Base-by-base conservation (phyloP, 2,888 invertebrate genomes). In the Drosophila helvetica region DNA sequence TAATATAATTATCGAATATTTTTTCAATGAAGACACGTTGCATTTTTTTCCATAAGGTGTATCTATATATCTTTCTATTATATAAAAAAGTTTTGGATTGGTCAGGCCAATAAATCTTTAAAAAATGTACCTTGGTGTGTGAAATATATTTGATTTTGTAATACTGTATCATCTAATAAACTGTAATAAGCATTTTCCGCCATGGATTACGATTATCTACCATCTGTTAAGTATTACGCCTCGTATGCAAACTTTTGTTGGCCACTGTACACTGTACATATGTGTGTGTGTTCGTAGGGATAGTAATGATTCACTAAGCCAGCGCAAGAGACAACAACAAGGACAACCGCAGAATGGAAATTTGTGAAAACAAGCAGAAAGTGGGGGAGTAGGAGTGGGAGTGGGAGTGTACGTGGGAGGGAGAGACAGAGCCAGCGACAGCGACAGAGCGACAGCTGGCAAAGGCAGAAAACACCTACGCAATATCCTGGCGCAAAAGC, bases 401-500 rank as follows among this genome's bases (percentile, higher is more conserved):
- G 12, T 17, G 48, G 43, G 5, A 17, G 47, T 10, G 60, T 18
- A 27, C 15, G 54, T 7, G 42, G 30, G 9, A 47, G 15, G 38
- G 7, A 15, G 54, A 50, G 65, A 64, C 64, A 64, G 46, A 4
- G 33, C 51, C 50, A 30, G 12, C 30, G 30, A 25, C 27, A 22
- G 17, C 6, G 38, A 15, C 6, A 30, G 30, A 22, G 17, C 46
- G 61, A 62, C 70, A 71, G 70, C 70, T 71, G 70, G 69, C 69
- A 55, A 58, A 59, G 77, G 71, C 64, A 45, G 51, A 87, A 74
- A 88, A 84, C 84, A 84, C 84, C 84, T 84, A 84, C 84, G 87
- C 84, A 86, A 88, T 84, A 81, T 88, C 89, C 83, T 88, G 87
- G 79, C 76, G 67, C 38, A 38, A 79, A 78, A 73, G 75, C 69